A percentile compares a stretch with the other conserved stretches of the same genome.
Evolutionary conservation across 2,888 invertebrate genomes (phyloP).

Genomic region (Mimumesa dahlbomi): DNA sequence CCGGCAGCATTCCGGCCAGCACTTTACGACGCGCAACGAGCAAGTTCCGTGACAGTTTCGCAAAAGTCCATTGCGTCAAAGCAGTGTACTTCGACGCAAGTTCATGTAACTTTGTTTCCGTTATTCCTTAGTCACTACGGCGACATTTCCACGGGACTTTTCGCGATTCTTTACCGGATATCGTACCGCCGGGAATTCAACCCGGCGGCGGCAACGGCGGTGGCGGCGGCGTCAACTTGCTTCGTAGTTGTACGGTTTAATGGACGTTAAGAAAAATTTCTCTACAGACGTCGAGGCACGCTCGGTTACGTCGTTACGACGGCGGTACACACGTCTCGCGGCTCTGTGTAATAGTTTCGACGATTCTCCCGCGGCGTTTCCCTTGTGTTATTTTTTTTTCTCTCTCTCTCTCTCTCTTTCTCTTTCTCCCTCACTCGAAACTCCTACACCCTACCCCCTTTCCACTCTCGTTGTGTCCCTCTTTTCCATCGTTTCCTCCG

Average conservation of each 20-base stretch:
- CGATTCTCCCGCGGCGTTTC: slow-evolving; percentile 20
- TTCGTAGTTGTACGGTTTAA: neutral
- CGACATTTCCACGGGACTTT: slow-evolving; percentile 17
- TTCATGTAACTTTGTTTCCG: slow-evolving; percentile 31
- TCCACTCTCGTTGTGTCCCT: no score
- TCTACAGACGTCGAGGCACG: neutral
- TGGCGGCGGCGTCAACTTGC: neutral
- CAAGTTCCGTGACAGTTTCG: slow-evolving; percentile 16
- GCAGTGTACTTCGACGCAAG: slow-evolving; percentile 13
- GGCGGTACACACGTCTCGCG: slow-evolving; percentile 5
- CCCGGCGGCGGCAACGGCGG: neutral
- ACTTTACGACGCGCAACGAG: slow-evolving; percentile 6
- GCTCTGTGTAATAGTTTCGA: slow-evolving; percentile 16
- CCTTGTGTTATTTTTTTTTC: no score
- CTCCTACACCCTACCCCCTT: no score
- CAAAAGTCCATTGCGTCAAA: slow-evolving; percentile 29
- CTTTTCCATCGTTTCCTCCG: slow-evolving; percentile 4
- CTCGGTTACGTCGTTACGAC: slow-evolving; percentile 3
- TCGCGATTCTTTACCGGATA: slow-evolving; percentile 30
- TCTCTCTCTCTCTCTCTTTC: no score
- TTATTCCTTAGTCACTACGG: slow-evolving; percentile 16
- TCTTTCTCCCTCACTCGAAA: no score
- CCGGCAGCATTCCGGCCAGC: neutral
- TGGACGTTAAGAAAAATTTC: slow-evolving; percentile 23
- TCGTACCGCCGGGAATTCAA: slow-evolving; percentile 21